Percentiles rank a stretch among this genome's conserved stretches.
phyloP scores from a whole-genome alignment of 2,888 invertebrate genomes.

The Phyllotreta cruciferae region DNA sequence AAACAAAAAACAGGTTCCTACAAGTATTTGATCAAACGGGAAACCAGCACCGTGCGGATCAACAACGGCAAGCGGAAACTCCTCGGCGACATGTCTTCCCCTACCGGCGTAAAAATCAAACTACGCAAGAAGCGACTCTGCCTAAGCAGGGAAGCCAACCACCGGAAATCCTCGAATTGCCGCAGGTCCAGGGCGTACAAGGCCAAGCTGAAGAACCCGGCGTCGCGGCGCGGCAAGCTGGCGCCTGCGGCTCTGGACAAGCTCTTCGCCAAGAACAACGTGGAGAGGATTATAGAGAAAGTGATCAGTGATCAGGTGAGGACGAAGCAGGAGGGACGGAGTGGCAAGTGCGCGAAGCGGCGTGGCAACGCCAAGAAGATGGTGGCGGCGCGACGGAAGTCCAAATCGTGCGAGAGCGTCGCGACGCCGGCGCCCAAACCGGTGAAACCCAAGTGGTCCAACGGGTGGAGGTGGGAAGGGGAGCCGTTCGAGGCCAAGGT shows the following conservation, averaged over 20 bases:
- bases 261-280: conserved; percentile 66
- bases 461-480: conserved; percentile 93
- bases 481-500: conserved; percentile 83
- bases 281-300: conserved; percentile 63
- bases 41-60: conserved; percentile 58
- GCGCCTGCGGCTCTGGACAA: conserved; percentile 63
- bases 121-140: conserved; percentile 61
- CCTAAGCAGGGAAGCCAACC: conserved; percentile 36
- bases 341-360: conserved; percentile 58
- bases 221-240: conserved; percentile 43
- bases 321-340: conserved; percentile 39
- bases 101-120: conserved; percentile 44
- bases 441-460: conserved; percentile 77
- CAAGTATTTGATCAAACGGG: conserved; percentile 61
- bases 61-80: conserved; percentile 61
- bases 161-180: conserved; percentile 42
- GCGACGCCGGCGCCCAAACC: conserved; percentile 46
- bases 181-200: conserved; percentile 53
- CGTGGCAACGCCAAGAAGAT: conserved; percentile 49
- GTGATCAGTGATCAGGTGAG: conserved; percentile 55
- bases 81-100: conserved; percentile 55
- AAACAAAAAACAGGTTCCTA: conserved; percentile 56
- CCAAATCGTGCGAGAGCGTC: conserved; percentile 49
- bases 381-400: conserved; percentile 49
- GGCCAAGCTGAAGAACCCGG: conserved; percentile 62